Conservation (phyloP, 2,888 invertebrate species). For the Zootermopsis nevadensis region DNA sequence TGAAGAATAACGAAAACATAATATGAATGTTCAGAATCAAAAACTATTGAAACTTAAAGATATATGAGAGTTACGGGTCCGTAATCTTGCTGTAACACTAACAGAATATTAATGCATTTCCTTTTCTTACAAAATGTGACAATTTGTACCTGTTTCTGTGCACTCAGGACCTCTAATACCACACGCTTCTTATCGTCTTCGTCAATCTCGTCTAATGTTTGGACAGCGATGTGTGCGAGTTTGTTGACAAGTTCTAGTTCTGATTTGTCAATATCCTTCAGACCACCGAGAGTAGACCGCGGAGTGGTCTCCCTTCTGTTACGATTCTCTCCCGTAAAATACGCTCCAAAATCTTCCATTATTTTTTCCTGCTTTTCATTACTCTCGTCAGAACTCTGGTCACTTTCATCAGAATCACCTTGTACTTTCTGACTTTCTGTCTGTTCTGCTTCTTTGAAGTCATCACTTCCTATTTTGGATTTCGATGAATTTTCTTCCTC, state of each 20-base stretch:
- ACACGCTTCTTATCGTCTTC: slow-evolving; percentile 65
- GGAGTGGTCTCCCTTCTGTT: slow-evolving; percentile 46
- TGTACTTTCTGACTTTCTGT: not conserved
- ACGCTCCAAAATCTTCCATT: slow-evolving; percentile 34
- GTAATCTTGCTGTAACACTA: too few species aligned
- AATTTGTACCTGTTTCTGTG: slow-evolving; percentile 59
- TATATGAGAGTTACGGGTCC: too few species aligned
- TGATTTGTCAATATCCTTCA: slow-evolving; percentile 53
- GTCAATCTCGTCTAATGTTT: slow-evolving; percentile 66
- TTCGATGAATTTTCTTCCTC: not conserved
- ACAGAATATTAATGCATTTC: too few species aligned
- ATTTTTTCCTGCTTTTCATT: slow-evolving; percentile 23
- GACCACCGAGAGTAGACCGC: slow-evolving; percentile 55
- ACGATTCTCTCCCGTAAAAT: slow-evolving; percentile 26
- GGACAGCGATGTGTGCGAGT: slow-evolving; percentile 65
- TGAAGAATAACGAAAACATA: too few species aligned
- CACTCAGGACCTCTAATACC: slow-evolving; percentile 64
- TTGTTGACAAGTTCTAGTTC: slow-evolving; percentile 58
- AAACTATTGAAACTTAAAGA: too few species aligned
- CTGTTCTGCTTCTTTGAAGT: not conserved
- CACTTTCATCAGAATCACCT: not conserved
- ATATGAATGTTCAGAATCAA: too few species aligned
- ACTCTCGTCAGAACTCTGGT: not conserved
- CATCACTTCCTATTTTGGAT: not conserved
- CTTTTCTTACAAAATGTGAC: too few species aligned